phyloP scores from a whole-genome alignment of 2,113 vertebrate genomes.

The Pomatostomus ruficeps region DNA sequence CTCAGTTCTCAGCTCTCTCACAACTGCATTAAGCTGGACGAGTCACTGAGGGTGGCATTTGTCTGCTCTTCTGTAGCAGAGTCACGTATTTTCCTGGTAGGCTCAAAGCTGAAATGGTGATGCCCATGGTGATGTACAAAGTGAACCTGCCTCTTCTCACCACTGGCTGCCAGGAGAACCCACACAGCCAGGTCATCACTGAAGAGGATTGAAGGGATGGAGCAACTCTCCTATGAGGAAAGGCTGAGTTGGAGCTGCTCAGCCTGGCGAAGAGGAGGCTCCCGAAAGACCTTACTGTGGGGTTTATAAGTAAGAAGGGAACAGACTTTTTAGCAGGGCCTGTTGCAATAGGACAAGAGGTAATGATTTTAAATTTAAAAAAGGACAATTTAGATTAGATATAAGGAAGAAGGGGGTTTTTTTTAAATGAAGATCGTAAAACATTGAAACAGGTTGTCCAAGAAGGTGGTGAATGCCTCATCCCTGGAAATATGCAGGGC shows the following conservation, averaged over 20 bases:
- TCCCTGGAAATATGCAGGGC: background rate
- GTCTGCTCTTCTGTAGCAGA: background rate
- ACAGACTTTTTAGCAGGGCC: background rate
- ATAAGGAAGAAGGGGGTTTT: background rate
- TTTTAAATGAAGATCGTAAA: fast-evolving
- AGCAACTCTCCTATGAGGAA: background rate
- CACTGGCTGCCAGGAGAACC: background rate
- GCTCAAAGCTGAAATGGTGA: background rate
- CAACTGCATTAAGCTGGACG: background rate
- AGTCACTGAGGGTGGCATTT: background rate
- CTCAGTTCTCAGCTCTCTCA: background rate
- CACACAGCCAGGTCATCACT: background rate
- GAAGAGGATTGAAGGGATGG: background rate
- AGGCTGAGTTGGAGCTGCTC: background rate
- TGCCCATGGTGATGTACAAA: background rate
- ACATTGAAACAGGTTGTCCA: background rate
- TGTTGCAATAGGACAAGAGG: background rate
- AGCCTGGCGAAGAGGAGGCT: background rate
- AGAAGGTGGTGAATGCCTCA: background rate
- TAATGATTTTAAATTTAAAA: background rate
- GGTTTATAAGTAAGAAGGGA: background rate
- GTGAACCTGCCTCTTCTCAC: background rate
- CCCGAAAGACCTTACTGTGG: background rate
- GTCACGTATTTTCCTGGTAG: background rate
- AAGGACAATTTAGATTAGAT: background rate